These are phyloP conservation scores for Pristionchus arcanus DNA, from an alignment of 2,888 invertebrate genomes.

Conservation along the genomic window DNA sequence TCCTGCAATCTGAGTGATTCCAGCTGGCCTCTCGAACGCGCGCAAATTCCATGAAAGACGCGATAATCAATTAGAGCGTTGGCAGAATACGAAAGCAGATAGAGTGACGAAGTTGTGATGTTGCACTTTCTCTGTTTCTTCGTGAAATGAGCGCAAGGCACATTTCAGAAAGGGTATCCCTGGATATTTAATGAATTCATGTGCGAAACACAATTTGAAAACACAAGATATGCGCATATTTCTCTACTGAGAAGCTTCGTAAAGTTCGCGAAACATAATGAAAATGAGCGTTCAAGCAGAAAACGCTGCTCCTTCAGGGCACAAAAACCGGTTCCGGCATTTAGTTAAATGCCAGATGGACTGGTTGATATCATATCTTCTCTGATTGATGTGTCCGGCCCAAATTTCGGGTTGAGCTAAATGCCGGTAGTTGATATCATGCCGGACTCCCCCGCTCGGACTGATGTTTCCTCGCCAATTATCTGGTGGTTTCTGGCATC, in stretches of 20 bases:
- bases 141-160: too few species aligned
- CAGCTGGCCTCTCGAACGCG: too few species aligned
- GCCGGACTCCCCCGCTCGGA: background rate
- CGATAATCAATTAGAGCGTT: background rate
- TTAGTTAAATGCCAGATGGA: background rate
- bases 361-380: background rate
- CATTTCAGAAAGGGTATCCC: background rate
- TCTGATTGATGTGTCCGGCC: background rate
- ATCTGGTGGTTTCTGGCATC: background rate
- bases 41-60: background rate
- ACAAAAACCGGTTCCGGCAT: background rate
- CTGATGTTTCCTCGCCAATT: background rate
- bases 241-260: background rate
- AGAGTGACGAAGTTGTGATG: too few species aligned
- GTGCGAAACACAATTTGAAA: background rate
- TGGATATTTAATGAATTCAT: background rate
- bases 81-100: too few species aligned
- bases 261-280: background rate
- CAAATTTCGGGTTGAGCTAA: background rate
- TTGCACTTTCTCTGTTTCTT: too few species aligned
- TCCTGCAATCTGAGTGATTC: too few species aligned
- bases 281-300: background rate
- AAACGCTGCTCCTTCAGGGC: background rate
- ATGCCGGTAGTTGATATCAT: background rate
- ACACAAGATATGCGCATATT: too few species aligned